phyloP scores from a whole-genome alignment of 2,797 vertebrate species.

The Mionectes olivaceus region DNA sequence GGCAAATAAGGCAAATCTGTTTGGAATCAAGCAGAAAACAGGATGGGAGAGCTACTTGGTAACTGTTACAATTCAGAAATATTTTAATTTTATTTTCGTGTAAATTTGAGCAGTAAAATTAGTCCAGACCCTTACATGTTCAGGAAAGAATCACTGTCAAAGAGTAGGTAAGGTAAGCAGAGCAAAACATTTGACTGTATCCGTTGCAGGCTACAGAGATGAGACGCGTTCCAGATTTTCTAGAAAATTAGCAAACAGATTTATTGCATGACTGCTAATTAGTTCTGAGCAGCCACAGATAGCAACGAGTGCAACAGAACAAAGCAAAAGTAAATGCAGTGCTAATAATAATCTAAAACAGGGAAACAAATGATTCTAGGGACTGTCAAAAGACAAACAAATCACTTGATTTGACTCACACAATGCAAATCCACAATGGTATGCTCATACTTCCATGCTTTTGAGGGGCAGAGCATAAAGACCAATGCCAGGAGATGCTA shows the following conservation, averaged over 20 bases:
- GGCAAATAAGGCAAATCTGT: background rate
- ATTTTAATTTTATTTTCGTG: background rate
- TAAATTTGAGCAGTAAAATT: background rate
- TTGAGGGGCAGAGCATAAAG: background rate
- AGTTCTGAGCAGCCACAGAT: conserved; percentile 46
- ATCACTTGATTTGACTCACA: background rate
- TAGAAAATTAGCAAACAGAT: conserved; percentile 47
- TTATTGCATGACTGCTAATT: conserved; percentile 59
- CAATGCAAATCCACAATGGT: background rate
- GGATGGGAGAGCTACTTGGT: background rate
- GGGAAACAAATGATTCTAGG: conserved; percentile 36
- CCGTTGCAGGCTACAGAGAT: background rate
- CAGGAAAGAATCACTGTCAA: background rate
- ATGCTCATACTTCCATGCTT: background rate
- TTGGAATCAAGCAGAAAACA: background rate
- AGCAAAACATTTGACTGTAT: background rate
- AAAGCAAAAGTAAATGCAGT: conserved; percentile 40
- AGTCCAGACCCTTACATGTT: background rate
- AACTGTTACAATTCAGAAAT: background rate
- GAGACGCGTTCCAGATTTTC: conserved; percentile 29
- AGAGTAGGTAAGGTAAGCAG: background rate
- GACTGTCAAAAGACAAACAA: conserved; percentile 37
- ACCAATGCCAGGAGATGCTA: background rate
- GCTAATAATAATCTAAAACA: conserved; percentile 46
- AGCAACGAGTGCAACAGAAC: conserved; percentile 31